phyloP scores from a whole-genome alignment of 2,888 invertebrate genomes.

The Lithophane ornitopus region DNA sequence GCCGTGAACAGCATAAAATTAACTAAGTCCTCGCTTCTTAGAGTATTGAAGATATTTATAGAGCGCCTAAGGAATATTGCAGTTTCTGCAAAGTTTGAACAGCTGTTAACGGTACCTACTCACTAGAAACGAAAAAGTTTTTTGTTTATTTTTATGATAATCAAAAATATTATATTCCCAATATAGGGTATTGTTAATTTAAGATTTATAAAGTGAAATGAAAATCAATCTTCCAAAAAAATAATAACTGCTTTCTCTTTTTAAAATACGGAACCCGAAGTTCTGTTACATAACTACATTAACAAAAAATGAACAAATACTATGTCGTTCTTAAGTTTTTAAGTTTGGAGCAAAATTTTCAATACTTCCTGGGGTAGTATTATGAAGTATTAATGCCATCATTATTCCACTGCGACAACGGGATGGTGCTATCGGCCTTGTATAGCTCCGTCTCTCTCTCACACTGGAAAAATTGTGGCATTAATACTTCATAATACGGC shows the following conservation, averaged over 20 bases:
- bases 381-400: too few species aligned
- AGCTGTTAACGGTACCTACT: neutral
- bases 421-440: too few species aligned
- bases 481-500: too few species aligned
- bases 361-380: too few species aligned
- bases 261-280: too few species aligned
- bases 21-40: constrained; percentile 79
- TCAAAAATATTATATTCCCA: neutral
- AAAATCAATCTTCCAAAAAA: neutral
- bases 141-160: neutral
- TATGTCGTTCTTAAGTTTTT: neutral
- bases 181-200: neutral
- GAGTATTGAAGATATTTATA: constrained; percentile 48
- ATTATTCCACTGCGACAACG: too few species aligned
- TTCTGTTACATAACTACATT: too few species aligned
- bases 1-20: constrained; percentile 89
- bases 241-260: neutral
- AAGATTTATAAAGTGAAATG: neutral
- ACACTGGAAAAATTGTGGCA: too few species aligned
- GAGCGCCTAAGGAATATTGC: constrained; percentile 37
- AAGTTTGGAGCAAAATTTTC: neutral
- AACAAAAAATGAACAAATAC: too few species aligned
- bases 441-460: too few species aligned
- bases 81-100: neutral
- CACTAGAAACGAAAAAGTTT: too few species aligned